Evolutionary conservation across 2,113 vertebrate species (phyloP), one percentile per base, ranked within the genome.

Genomic region (Cariama cristata): DNA sequence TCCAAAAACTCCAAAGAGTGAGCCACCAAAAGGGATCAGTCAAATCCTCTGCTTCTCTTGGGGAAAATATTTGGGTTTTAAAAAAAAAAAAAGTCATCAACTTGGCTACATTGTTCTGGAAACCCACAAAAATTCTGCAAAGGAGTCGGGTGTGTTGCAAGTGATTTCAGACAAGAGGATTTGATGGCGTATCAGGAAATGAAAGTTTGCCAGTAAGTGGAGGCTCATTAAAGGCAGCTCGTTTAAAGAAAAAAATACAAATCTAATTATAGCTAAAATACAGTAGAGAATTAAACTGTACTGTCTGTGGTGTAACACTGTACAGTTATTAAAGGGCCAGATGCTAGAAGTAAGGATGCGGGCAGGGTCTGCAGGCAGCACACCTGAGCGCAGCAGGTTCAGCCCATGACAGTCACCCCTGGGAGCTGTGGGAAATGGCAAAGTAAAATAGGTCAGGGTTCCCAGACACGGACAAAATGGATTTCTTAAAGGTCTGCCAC

Each of bases 191-290:
- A 96, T 91, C 95, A 96, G 95, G 96, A 97, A 97, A 97, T 40
- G 19, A 93, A 95, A 86, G 84, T 85, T 96, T 90, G 85, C 93
- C 93, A 88, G 93, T 94, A 96, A 93, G 91, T 80, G 79, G 67
- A 97, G 93, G 84, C 94, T 96, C 91, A 94, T 97, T 95, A 97
- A 94, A 94, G 87, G 73, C 93, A 96, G 84, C 93, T 97, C 63
- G 42, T 95, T 95, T 92, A 82, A 96, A 77, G 88, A 79, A 82
- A 89, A 87, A 96, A 96, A 92, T 79, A 91, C 40, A 86, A 85
- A 97, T 89, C 94, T 97, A 96, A 97, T 96, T 96, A 91, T 95
- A 97, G 94, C 71, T 95, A 86, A 88, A 97, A 96, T 91, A 89
- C 77, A 94, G 95, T 2, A 76, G 91, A 96, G 94, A 76, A 93